These are phyloP conservation scores for Parapristionchus giblindavisi DNA, from an alignment of 2,888 invertebrate genomes.

Conservation along the genomic window DNA sequence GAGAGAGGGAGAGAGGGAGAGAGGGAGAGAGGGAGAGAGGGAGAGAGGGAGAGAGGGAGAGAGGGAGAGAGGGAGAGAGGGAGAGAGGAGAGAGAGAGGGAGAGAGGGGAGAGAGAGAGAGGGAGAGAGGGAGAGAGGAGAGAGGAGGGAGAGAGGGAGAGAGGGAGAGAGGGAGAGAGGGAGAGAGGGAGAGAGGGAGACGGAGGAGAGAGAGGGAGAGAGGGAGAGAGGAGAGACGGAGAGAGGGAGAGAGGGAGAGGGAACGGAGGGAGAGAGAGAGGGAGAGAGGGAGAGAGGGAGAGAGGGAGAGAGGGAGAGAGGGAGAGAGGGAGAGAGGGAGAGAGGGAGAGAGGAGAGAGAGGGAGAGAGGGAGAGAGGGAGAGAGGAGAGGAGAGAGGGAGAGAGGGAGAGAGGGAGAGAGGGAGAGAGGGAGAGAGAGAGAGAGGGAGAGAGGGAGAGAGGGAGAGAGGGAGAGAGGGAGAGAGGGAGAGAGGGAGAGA, in stretches of 20 bases:
- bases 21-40: no score
- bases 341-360: neutral
- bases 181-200: slow-evolving; percentile 77
- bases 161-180: slow-evolving; percentile 74
- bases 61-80: no score
- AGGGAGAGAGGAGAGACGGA: neutral
- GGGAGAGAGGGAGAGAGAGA: neutral
- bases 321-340: neutral
- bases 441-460: neutral
- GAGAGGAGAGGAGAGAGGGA: neutral
- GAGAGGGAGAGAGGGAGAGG: slow-evolving; percentile 2
- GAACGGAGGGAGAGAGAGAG: slow-evolving; percentile 3
- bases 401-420: slow-evolving; percentile 5
- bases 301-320: neutral
- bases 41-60: no score
- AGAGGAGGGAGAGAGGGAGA: neutral
- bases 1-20: no score
- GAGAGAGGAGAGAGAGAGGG: no score
- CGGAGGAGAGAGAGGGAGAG: no score
- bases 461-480: slow-evolving; percentile 8
- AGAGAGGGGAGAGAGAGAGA: no score
- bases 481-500: neutral
- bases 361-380: neutral
- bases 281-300: neutral
- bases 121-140: neutral